phyloP scores from a whole-genome alignment of 2,888 invertebrate species.

The Cheilosia soror region DNA sequence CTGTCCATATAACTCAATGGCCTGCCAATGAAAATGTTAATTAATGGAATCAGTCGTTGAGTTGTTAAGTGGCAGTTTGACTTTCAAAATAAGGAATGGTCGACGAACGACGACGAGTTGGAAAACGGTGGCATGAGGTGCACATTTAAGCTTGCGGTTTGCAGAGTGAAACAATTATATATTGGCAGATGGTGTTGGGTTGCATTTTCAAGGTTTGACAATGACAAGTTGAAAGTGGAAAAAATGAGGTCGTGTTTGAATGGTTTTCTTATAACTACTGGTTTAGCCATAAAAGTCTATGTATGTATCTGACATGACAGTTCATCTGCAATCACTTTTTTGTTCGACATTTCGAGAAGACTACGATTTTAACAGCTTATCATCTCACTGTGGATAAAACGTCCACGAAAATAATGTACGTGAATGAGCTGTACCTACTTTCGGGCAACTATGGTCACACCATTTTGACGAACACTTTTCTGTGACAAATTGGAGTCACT shows the following conservation, averaged over 20 bases:
- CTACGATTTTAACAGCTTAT: no score
- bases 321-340: no score
- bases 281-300: no score
- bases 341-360: no score
- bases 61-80: conserved; percentile 66
- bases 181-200: neutral
- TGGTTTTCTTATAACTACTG: no score
- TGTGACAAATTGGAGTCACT: no score
- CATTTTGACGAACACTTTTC: no score
- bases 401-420: no score
- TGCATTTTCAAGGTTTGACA: neutral
- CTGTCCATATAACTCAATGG: conserved; percentile 61
- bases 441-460: no score
- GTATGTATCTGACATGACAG: no score
- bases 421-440: no score
- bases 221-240: neutral
- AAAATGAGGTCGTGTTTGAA: neutral
- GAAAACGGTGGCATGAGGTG: conserved; percentile 9
- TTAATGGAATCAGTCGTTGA: conserved; percentile 71
- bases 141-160: neutral
- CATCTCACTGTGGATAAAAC: no score
- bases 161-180: neutral
- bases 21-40: conserved; percentile 70
- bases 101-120: conserved; percentile 23
- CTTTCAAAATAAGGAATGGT: conserved; percentile 59